Percentiles rank a stretch among this genome's conserved stretches.
These are phyloP conservation scores for Dryoscopus gambensis DNA, from an alignment of 2,113 vertebrate genomes.

Conservation along the genomic window DNA sequence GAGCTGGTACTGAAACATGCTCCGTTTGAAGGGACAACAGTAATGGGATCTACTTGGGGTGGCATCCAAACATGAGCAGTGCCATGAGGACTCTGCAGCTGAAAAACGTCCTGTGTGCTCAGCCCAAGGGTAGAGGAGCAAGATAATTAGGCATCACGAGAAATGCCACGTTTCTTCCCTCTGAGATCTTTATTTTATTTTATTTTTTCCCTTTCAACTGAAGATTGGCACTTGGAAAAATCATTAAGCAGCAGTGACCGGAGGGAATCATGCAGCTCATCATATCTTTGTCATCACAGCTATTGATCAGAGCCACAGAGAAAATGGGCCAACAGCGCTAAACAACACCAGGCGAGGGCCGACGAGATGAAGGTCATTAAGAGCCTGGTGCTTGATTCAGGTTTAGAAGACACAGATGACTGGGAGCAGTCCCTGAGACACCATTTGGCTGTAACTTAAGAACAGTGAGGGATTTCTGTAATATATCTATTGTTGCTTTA, in stretches of 20 bases:
- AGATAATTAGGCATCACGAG: not conserved
- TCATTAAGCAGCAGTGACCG: not conserved
- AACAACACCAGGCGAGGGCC: not conserved
- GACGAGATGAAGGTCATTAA: not conserved
- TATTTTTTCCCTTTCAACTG: not conserved
- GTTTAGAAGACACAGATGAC: not conserved
- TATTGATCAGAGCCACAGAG: slow-evolving; percentile 41
- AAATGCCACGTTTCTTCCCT: not conserved
- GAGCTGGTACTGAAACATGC: not conserved
- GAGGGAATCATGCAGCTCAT: slow-evolving; percentile 38
- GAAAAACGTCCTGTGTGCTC: not conserved
- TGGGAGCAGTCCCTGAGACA: slow-evolving; percentile 20
- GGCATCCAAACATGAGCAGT: not conserved
- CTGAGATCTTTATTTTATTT: not conserved
- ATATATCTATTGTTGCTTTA: not conserved
- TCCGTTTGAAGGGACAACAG: not conserved
- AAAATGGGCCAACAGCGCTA: slow-evolving; percentile 33
- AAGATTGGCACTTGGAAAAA: slow-evolving; percentile 54
- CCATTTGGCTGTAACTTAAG: not conserved
- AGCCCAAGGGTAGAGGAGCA: not conserved
- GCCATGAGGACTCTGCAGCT: not conserved
- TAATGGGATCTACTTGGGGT: not conserved
- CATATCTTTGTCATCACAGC: slow-evolving; percentile 51
- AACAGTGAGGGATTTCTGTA: not conserved
- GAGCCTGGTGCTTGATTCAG: not conserved